phyloP scores from a whole-genome alignment of 2,797 vertebrate species.

The Catostomus latipinnis region DNA sequence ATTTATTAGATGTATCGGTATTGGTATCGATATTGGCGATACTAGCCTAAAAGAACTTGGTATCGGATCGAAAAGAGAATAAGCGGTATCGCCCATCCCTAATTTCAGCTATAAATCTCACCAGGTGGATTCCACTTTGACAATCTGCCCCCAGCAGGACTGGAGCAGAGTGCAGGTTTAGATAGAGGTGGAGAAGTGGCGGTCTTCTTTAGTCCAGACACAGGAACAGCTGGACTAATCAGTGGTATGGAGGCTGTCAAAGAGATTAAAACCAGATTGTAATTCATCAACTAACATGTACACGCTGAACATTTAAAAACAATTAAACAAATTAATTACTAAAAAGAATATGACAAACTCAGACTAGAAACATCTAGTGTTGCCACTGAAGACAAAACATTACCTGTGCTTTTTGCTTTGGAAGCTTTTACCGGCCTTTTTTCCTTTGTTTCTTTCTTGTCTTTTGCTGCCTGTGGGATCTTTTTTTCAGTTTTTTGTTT shows the following conservation, averaged over 20 bases:
- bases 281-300: too few relatives aligned
- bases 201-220: conserved; percentile 52
- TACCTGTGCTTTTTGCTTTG: conserved; percentile 65
- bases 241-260: conserved; percentile 61
- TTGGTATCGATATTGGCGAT: too few relatives aligned
- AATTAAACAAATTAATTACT: too few relatives aligned
- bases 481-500: conserved; percentile 73
- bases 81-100: neutral
- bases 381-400: neutral
- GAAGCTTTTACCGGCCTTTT: conserved; percentile 64
- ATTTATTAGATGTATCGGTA: too few relatives aligned
- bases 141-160: conserved; percentile 75
- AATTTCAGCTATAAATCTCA: conserved; percentile 58
- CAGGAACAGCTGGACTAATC: conserved; percentile 53
- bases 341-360: too few relatives aligned
- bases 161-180: conserved; percentile 68
- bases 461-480: conserved; percentile 3
- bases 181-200: conserved; percentile 60
- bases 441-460: conserved; percentile 66
- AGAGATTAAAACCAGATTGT: neutral
- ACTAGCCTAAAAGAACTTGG: too few relatives aligned
- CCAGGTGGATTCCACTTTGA: conserved; percentile 93
- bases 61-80: too few relatives aligned
- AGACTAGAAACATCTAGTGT: neutral
- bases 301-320: too few relatives aligned